phyloP scores from a whole-genome alignment of 2,797 vertebrate genomes.

The Pelobates cultripes region DNA sequence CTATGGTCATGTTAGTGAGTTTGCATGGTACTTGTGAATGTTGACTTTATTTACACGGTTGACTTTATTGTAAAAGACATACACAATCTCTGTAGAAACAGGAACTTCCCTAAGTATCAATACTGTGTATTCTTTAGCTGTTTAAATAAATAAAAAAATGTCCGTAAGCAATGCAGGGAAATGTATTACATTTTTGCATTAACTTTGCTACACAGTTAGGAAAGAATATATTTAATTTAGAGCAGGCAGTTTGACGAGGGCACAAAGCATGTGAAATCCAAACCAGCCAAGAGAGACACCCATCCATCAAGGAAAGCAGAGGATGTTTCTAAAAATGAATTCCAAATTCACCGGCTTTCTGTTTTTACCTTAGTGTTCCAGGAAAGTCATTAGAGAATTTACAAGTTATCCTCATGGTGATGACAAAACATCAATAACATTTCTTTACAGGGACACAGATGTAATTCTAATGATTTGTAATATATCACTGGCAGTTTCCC shows the following conservation, averaged over 20 bases:
- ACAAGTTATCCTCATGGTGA: background rate
- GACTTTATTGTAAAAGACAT: no score
- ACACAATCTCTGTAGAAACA: no score
- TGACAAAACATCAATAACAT: background rate
- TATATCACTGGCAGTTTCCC: background rate
- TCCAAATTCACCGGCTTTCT: background rate
- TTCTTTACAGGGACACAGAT: background rate
- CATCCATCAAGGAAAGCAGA: background rate
- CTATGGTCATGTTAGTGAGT: no score
- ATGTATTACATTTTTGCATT: no score
- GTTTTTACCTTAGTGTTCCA: background rate
- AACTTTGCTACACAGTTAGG: background rate
- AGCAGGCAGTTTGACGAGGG: background rate
- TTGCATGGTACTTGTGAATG: no score
- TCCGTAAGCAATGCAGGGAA: no score
- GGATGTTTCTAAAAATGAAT: slow-evolving; percentile 1
- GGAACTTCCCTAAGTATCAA: no score
- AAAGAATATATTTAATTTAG: background rate
- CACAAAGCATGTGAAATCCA: background rate
- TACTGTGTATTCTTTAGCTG: no score
- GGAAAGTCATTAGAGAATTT: background rate
- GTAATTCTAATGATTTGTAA: no score
- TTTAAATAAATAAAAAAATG: no score
- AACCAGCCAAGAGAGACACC: background rate
- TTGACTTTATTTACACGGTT: no score